These are phyloP conservation scores for Mongoloraphidia duomilia DNA, from an alignment of 2,888 invertebrate species.

Conservation along the genomic window DNA sequence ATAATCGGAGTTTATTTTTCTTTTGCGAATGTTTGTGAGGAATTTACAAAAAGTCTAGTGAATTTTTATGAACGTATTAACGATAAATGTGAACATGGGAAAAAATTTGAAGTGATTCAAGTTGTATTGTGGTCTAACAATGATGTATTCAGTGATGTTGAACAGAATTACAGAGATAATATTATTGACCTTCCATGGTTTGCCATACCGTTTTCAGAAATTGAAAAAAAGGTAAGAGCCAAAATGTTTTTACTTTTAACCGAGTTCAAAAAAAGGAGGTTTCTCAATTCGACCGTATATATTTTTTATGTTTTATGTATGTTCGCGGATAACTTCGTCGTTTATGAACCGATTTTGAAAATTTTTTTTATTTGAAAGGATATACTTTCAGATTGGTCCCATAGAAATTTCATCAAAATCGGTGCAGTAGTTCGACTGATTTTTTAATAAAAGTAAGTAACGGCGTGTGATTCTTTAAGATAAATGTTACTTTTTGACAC, in stretches of 20 bases:
- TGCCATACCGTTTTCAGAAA: conserved; percentile 54
- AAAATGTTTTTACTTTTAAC: not conserved
- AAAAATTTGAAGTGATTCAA: conserved; percentile 47
- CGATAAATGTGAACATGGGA: conserved; percentile 24
- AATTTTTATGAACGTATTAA: conserved; percentile 37
- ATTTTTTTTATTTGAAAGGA: too few species aligned
- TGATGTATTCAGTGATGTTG: conserved; percentile 47
- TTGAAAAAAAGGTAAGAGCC: conserved; percentile 47
- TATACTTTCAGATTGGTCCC: too few species aligned
- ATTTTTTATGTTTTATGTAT: too few species aligned
- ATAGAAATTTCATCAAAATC: too few species aligned
- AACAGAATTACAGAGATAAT: conserved; percentile 46
- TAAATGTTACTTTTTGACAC: too few species aligned
- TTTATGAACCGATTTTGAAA: too few species aligned
- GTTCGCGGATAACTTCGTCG: too few species aligned
- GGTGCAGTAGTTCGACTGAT: too few species aligned
- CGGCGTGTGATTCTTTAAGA: too few species aligned
- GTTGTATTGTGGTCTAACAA: conserved; percentile 55
- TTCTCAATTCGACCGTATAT: too few species aligned
- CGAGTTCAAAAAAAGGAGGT: too few species aligned
- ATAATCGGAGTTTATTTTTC: conserved; percentile 54
- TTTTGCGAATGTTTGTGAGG: conserved; percentile 56
- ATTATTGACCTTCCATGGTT: conserved; percentile 54
- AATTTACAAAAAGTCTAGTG: conserved; percentile 47
- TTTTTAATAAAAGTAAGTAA: too few species aligned